Percentiles rank a stretch among this genome's conserved stretches.
These are phyloP conservation scores for Archips xylosteana DNA, from an alignment of 2,888 invertebrate genomes.

Conservation along the genomic window DNA sequence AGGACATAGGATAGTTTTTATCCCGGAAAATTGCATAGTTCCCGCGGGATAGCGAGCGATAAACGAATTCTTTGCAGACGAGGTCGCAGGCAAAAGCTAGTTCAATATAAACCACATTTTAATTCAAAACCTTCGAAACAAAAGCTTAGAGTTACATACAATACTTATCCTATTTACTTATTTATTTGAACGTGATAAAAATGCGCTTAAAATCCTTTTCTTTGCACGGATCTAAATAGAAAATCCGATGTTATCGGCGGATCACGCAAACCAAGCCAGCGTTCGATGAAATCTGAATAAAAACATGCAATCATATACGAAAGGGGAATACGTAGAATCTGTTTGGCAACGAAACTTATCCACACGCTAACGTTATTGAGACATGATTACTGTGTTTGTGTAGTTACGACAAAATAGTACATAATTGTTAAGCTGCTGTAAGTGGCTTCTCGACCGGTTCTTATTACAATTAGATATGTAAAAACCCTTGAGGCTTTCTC, in stretches of 20 bases:
- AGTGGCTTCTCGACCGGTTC: neutral
- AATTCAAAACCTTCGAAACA: neutral
- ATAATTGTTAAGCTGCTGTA: neutral
- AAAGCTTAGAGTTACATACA: too few species aligned
- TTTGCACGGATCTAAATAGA: neutral
- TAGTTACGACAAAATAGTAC: neutral
- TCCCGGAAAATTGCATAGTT: too few species aligned
- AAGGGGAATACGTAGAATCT: slow-evolving; percentile 13
- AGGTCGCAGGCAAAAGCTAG: too few species aligned
- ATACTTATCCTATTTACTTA: too few species aligned
- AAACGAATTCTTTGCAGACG: too few species aligned
- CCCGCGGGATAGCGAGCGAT: too few species aligned
- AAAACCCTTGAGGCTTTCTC: slow-evolving; percentile 1
- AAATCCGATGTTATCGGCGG: neutral
- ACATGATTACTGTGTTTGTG: slow-evolving; percentile 1
- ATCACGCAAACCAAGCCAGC: slow-evolving; percentile 4
- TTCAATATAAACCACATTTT: neutral
- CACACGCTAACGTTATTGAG: slow-evolving; percentile 16
- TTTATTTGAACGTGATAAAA: too few species aligned
- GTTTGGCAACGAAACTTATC: slow-evolving; percentile 16
- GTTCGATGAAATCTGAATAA: slow-evolving; percentile 1
- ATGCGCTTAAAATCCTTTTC: neutral
- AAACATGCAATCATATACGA: slow-evolving; percentile 20
- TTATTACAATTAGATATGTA: neutral
- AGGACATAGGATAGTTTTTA: too few species aligned